Conservation (phyloP, 1,140 invertebrate genomes). For the Dinothrombium tinctorium region DNA sequence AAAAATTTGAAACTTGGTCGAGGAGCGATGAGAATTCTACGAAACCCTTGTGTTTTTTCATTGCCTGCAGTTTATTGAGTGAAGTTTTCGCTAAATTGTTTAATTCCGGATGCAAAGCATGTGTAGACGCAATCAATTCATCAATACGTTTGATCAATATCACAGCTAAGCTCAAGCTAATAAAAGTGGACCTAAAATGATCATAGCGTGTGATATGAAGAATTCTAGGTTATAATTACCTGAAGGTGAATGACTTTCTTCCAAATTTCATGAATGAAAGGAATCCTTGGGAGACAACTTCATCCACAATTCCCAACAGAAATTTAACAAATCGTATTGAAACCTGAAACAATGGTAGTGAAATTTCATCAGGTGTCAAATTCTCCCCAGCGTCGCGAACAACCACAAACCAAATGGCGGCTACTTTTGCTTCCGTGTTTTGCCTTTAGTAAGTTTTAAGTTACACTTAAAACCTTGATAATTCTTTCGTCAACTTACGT, state of each 20-base stretch:
- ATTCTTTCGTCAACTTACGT: not conserved
- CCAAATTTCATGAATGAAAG: conserved; percentile 3
- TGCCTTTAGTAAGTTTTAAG: not conserved
- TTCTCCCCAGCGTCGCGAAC: not conserved
- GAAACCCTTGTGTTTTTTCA: conserved; percentile 1
- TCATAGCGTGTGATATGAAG: not conserved
- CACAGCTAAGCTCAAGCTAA: not conserved
- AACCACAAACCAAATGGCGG: not conserved
- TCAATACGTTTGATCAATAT: not conserved
- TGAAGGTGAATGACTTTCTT: not conserved
- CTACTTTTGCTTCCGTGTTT: not conserved
- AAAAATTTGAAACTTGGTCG: not conserved
- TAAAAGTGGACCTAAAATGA: not conserved
- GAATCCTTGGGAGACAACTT: conserved; percentile 1
- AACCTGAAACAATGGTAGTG: not conserved
- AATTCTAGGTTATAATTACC: not conserved
- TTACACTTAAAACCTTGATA: not conserved
- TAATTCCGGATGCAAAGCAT: not conserved
- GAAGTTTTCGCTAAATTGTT: not conserved
- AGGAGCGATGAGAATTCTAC: not conserved
- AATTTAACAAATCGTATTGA: not conserved
- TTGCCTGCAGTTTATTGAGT: not conserved
- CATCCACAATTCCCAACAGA: not conserved
- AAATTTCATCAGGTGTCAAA: not conserved
- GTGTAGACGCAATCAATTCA: not conserved